These are phyloP conservation scores for Bedellia somnulentella DNA, from an alignment of 2,888 invertebrate species.

Conservation along the genomic window DNA sequence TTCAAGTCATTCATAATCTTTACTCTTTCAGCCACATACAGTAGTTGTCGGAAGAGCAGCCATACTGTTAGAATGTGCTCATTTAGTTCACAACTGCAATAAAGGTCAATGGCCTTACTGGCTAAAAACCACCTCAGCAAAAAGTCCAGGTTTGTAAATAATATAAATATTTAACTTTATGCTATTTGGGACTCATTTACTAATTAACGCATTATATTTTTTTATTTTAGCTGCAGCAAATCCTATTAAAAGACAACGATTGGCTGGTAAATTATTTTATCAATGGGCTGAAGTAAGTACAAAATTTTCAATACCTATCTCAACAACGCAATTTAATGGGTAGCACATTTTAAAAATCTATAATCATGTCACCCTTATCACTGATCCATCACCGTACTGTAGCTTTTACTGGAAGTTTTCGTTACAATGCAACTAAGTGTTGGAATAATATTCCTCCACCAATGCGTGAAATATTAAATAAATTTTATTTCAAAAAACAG, in stretches of 20 bases:
- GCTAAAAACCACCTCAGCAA: conserved; percentile 80
- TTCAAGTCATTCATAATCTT: too few species aligned
- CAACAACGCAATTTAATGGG: too few species aligned
- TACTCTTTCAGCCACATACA: conserved; percentile 81
- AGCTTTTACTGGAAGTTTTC: too few species aligned
- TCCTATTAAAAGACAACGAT: conserved; percentile 55
- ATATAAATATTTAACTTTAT: too few species aligned
- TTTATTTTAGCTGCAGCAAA: conserved; percentile 43
- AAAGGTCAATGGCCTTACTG: conserved; percentile 98
- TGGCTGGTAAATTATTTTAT: conserved; percentile 96
- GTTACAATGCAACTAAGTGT: too few species aligned
- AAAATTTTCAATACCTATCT: conserved; percentile 1
- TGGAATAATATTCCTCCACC: too few species aligned
- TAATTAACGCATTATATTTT: too few species aligned
- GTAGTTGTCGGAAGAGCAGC: conserved; percentile 92
- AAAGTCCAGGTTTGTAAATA: conserved; percentile 31
- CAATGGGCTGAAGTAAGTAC: conserved; percentile 87
- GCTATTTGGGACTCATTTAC: too few species aligned
- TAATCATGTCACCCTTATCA: too few species aligned
- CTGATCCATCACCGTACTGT: too few species aligned
- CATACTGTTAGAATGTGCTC: conserved; percentile 90
- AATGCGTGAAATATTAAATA: too few species aligned
- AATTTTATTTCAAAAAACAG: too few species aligned
- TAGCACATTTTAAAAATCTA: background rate
- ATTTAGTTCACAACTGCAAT: conserved; percentile 96